phyloP scores from a whole-genome alignment of 2,797 vertebrate species.

The Bradypodion ventrale region DNA sequence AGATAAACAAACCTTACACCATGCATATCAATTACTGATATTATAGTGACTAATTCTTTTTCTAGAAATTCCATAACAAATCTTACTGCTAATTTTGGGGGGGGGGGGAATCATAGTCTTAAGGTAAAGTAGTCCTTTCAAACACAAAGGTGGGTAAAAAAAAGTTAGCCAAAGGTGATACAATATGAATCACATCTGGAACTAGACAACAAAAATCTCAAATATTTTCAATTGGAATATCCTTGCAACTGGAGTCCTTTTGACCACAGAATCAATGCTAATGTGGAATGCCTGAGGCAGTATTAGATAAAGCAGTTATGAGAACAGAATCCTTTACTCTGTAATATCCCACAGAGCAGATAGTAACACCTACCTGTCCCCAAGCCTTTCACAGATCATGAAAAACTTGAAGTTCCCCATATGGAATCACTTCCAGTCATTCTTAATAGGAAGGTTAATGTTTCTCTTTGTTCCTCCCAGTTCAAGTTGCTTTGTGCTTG shows the following conservation, averaged over 20 bases:
- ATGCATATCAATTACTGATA: conserved; percentile 7
- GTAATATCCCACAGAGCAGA: neutral
- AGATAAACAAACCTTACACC: neutral
- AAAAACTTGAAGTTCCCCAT: neutral
- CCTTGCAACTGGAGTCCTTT: conserved; percentile 62
- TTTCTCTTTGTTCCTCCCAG: neutral
- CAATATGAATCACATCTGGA: conserved; percentile 68
- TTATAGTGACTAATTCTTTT: conserved; percentile 12
- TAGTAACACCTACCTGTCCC: neutral
- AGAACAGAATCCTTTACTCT: neutral
- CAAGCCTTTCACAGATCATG: neutral
- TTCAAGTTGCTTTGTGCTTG: conserved; percentile 4
- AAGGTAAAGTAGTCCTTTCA: conserved; percentile 35
- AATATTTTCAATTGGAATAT: conserved; percentile 55
- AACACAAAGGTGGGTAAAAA: conserved; percentile 53
- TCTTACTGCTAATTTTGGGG: conserved; percentile 41
- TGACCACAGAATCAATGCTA: conserved; percentile 65
- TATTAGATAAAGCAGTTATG: conserved; percentile 57
- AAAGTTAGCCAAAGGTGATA: conserved; percentile 50
- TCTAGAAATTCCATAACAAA: neutral
- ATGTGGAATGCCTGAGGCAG: conserved; percentile 67
- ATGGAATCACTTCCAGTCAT: neutral
- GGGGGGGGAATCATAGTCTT: conserved; percentile 37
- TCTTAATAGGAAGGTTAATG: neutral
- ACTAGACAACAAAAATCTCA: conserved; percentile 69